Conservation (phyloP, 2,888 invertebrate species). For the Sycophila texana region DNA sequence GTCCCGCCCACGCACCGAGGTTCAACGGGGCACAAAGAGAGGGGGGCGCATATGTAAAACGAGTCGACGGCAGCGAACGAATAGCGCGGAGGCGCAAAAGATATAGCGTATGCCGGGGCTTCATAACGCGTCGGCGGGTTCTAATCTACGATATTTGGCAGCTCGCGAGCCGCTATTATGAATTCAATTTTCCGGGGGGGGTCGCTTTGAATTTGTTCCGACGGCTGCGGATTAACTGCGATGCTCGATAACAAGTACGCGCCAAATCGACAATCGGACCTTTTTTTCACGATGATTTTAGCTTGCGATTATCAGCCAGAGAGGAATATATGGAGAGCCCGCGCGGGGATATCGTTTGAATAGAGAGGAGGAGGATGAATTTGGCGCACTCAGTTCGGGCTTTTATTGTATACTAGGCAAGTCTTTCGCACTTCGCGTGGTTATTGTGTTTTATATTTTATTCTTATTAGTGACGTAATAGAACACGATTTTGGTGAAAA, state of each 20-base stretch:
- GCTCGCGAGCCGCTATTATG: slow-evolving; percentile 33
- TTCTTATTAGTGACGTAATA: no score
- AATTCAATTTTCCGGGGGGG: slow-evolving; percentile 34
- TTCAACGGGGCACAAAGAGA: neutral
- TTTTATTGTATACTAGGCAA: no score
- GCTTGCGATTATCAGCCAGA: no score
- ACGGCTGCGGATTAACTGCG: neutral
- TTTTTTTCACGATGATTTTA: no score
- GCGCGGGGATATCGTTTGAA: no score
- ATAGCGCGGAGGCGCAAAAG: slow-evolving; percentile 5
- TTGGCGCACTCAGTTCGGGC: no score
- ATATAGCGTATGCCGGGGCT: slow-evolving; percentile 25
- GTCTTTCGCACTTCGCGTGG: no score
- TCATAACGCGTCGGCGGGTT: slow-evolving; percentile 25
- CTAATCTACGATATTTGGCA: slow-evolving; percentile 43
- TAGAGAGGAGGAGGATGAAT: no score
- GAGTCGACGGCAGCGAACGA: neutral
- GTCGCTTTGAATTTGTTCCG: slow-evolving; percentile 15
- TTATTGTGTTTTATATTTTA: no score
- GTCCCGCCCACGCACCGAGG: neutral
- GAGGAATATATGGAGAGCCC: no score
- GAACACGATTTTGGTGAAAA: no score
- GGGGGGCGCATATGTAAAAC: slow-evolving; percentile 33
- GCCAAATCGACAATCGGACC: neutral
- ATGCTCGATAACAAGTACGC: slow-evolving; percentile 19